Conservation (phyloP, 2,888 invertebrate species). For the Volucella inflata region DNA sequence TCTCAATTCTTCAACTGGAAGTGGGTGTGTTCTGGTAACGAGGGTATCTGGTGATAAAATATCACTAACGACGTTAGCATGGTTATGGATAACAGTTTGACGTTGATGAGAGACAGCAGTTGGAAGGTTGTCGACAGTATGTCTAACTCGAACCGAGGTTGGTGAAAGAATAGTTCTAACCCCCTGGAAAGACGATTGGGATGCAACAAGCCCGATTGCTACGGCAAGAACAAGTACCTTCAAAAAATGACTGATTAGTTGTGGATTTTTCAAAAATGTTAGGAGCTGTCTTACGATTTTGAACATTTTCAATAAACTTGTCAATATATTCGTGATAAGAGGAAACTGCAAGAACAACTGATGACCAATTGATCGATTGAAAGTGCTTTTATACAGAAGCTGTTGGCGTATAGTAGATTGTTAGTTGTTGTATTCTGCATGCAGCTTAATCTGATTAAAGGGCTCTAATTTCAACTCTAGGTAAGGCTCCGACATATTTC, state of each 20-base stretch:
- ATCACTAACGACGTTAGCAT: slow-evolving; percentile 79
- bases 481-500: too few species aligned
- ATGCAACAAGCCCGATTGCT: slow-evolving; percentile 47
- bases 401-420: too few species aligned
- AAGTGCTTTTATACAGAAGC: slow-evolving; percentile 11
- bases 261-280: background rate
- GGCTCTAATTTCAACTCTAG: too few species aligned
- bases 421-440: too few species aligned
- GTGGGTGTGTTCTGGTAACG: background rate
- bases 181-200: slow-evolving; percentile 48
- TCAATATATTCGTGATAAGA: background rate
- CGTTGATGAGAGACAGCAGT: slow-evolving; percentile 84
- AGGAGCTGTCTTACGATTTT: slow-evolving; percentile 25
- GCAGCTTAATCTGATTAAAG: too few species aligned
- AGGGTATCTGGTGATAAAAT: slow-evolving; percentile 60
- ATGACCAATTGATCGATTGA: background rate
- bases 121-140: slow-evolving; percentile 78
- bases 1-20: background rate
- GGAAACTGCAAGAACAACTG: background rate
- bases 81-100: slow-evolving; percentile 83
- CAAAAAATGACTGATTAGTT: background rate
- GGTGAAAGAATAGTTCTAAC: slow-evolving; percentile 20
- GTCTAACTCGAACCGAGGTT: background rate
- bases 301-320: slow-evolving; percentile 11
- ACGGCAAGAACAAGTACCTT: slow-evolving; percentile 69